phyloP scores from a whole-genome alignment of 2,888 invertebrate genomes.

The Ptychoptera contaminata region DNA sequence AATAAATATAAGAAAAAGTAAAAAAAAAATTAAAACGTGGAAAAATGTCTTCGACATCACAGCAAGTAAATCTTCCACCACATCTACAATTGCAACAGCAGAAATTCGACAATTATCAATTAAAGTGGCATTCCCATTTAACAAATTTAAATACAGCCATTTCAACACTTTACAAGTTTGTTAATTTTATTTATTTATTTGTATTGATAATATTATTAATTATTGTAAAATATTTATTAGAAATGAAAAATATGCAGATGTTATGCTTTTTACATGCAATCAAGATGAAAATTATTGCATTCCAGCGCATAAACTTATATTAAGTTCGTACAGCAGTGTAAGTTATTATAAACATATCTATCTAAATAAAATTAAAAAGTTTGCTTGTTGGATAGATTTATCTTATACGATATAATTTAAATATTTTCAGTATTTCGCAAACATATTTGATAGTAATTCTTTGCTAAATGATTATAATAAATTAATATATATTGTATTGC shows the following conservation, averaged over 20 bases:
- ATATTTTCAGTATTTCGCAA: slow-evolving; percentile 23
- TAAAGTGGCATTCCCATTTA: slow-evolving; percentile 79
- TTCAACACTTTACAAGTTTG: slow-evolving; percentile 43
- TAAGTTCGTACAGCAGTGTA: slow-evolving; percentile 62
- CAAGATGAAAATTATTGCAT: slow-evolving; percentile 51
- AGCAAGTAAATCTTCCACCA: no score
- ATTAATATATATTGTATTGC: slow-evolving; percentile 54
- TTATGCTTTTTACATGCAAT: slow-evolving; percentile 50
- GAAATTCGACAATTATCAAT: slow-evolving; percentile 57
- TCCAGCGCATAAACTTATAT: slow-evolving; percentile 69
- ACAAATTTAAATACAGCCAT: slow-evolving; percentile 69
- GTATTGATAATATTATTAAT: background rate
- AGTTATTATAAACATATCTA: slow-evolving; percentile 3
- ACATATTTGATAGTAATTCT: slow-evolving; percentile 26
- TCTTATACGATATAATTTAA: slow-evolving; percentile 1
- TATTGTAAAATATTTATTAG: slow-evolving; percentile 24
- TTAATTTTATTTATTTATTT: slow-evolving; percentile 2
- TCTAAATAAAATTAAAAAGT: no score
- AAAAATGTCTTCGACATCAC: no score
- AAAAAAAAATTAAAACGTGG: no score
- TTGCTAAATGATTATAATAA: slow-evolving; percentile 25
- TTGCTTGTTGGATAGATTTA: background rate
- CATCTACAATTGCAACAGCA: background rate
- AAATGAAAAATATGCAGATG: slow-evolving; percentile 70
- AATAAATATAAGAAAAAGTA: no score